Conservation (phyloP, 2,797 vertebrate species). For the Microcaecilia unicolor region DNA sequence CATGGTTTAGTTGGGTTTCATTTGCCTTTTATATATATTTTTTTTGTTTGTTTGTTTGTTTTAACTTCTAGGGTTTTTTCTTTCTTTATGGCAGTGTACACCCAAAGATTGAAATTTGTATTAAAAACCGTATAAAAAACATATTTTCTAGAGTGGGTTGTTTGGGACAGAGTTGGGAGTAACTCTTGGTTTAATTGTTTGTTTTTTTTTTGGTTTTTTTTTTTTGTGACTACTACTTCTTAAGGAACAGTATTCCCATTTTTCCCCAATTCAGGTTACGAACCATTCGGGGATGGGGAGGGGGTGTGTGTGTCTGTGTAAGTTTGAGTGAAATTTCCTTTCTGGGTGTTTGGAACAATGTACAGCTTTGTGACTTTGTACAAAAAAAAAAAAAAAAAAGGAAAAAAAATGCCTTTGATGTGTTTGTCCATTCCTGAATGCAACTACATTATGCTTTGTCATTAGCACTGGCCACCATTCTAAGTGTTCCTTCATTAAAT, state of each 20-base stretch:
- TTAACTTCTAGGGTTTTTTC: constrained; percentile 40
- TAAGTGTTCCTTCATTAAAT: not conserved
- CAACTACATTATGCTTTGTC: not conserved
- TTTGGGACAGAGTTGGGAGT: not conserved
- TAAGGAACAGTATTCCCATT: not conserved
- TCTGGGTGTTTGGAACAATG: not conserved
- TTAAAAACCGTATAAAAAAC: constrained; percentile 27
- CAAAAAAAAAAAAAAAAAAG: not conserved
- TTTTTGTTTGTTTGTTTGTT: constrained; percentile 45
- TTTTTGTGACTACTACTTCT: constrained; percentile 4
- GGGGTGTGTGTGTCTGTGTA: not conserved
- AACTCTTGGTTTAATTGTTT: too few species aligned
- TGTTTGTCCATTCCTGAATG: not conserved
- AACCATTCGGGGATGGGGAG: not conserved
- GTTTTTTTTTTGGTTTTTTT: too few species aligned
- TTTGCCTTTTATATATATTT: constrained; percentile 44
- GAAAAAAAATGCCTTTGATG: not conserved
- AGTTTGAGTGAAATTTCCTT: not conserved
- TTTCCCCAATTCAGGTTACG: not conserved
- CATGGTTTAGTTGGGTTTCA: constrained; percentile 49
- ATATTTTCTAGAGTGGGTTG: not conserved
- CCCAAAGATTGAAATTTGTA: constrained; percentile 60
- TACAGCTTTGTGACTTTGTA: constrained; percentile 18
- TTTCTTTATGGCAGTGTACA: constrained; percentile 51
- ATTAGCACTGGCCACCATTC: not conserved